Percentiles rank a stretch among this genome's conserved stretches.
phyloP scores from a whole-genome alignment of 2,113 vertebrate genomes.

The Coracopsis vasa region DNA sequence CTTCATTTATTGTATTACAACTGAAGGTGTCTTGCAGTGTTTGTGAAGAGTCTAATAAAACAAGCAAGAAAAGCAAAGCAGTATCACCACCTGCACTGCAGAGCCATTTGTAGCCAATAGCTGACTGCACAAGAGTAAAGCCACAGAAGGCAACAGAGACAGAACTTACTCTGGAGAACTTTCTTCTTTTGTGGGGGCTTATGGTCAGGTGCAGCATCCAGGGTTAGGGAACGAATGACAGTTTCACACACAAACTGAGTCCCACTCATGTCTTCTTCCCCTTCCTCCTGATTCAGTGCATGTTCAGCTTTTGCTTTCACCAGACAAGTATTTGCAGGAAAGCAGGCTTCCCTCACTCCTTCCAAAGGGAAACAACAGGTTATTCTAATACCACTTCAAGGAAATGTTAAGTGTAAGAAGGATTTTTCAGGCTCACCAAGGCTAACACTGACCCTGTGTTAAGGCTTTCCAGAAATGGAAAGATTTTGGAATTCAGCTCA shows the following conservation, averaged over 20 bases:
- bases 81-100: neutral
- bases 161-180: constrained; percentile 66
- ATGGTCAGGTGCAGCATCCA: constrained; percentile 95
- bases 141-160: constrained; percentile 23
- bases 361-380: neutral
- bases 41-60: neutral
- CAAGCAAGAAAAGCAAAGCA: neutral
- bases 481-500: neutral
- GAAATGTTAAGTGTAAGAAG: neutral
- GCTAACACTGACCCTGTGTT: neutral
- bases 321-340: neutral
- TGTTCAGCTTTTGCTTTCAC: constrained; percentile 59
- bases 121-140: neutral
- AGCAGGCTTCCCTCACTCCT: neutral
- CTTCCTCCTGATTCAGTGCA: constrained; percentile 75
- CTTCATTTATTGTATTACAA: constrained; percentile 12
- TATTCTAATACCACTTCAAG: neutral
- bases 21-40: neutral
- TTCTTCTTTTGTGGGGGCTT: constrained; percentile 77
- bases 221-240: constrained; percentile 91
- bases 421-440: neutral
- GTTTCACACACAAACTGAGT: constrained; percentile 99
- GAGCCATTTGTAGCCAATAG: neutral
- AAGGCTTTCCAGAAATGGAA: neutral
- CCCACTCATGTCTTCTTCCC: constrained; percentile 94